Base-by-base conservation (phyloP, 2,113 vertebrate species). In the Chloebia gouldiae region DNA sequence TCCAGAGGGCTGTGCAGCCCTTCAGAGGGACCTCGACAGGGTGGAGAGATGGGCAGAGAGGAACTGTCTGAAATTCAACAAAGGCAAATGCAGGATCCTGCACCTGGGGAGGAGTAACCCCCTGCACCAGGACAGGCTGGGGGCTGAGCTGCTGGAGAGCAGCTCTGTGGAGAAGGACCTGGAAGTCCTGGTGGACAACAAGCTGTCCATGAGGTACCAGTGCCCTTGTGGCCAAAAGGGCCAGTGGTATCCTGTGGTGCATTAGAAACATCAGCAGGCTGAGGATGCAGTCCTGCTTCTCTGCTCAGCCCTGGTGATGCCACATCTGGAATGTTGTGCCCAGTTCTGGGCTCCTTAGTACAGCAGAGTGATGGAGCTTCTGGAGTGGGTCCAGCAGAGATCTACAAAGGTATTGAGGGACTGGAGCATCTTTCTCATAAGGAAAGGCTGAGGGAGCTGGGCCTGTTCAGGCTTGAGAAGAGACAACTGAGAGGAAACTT, bases 61-160 rank as follows among this genome's bases (percentile, higher is more conserved):
- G 25, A 39, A 24, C 28, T 0, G 0, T n/a, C 39, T 54, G 30
- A 63, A 54, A 40, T 40, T 40, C 19, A 47, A 2, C 33, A 30
- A 21, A 0, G 30, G 9, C 8, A 79, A 61, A 13, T 47, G 10
- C 15, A 61, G 64, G 1, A 19, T 87, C n/a, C n/a, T 40, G 15
- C 10, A 16, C 5, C 28, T 21, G 15, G 8, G 13, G 15, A 61
- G 23, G 28, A 53, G 23, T 28, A 23, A 39, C 8, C 5, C 5
- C 1, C 8, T 5, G 15, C 8, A n/a, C 13, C 28, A 45, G 39
- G 0, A 24, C 9, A 39, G 39, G 0, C 19, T 54, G 28, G 0
- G 15, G 9, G 2, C 47, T 63, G 47, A 0, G 1, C 40, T 54
- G 0, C 45, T 63, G 16, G 5, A 71, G 54, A 54, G 13, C 56